These are phyloP conservation scores for Branchinecta lindahli DNA, from an alignment of 1,140 invertebrate species.

Conservation along the genomic window DNA sequence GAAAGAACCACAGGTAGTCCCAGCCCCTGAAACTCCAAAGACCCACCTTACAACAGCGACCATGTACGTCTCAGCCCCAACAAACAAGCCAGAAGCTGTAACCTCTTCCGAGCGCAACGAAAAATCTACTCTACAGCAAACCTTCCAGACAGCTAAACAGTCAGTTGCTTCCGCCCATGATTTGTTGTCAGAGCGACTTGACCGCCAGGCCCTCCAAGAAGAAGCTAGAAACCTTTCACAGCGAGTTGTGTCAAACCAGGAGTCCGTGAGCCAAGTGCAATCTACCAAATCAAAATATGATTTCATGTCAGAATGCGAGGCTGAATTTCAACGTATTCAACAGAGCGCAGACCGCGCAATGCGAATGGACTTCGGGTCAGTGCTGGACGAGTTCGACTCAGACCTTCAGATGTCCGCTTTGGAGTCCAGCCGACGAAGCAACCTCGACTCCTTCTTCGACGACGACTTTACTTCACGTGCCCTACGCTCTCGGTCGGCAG, in stretches of 20 bases:
- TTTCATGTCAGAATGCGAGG: conserved; percentile 2
- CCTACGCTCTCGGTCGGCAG: background rate
- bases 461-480: background rate
- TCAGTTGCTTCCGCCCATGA: background rate
- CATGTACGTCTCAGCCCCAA: background rate
- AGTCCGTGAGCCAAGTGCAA: background rate
- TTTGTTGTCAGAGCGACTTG: background rate
- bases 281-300: background rate
- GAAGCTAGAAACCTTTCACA: background rate
- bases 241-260: background rate
- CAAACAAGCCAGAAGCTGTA: background rate
- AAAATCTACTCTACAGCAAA: background rate
- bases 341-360: background rate
- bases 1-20: background rate
- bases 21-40: conserved; percentile 1
- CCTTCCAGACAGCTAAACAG: background rate
- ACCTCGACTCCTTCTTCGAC: background rate
- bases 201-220: background rate
- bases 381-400: background rate
- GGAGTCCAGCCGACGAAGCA: background rate
- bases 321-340: background rate
- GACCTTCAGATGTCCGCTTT: background rate
- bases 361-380: background rate
- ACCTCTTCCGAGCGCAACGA: background rate
- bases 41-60: background rate